phyloP scores from a whole-genome alignment of 2,797 vertebrate species.

The Sebastes aleutianus region DNA sequence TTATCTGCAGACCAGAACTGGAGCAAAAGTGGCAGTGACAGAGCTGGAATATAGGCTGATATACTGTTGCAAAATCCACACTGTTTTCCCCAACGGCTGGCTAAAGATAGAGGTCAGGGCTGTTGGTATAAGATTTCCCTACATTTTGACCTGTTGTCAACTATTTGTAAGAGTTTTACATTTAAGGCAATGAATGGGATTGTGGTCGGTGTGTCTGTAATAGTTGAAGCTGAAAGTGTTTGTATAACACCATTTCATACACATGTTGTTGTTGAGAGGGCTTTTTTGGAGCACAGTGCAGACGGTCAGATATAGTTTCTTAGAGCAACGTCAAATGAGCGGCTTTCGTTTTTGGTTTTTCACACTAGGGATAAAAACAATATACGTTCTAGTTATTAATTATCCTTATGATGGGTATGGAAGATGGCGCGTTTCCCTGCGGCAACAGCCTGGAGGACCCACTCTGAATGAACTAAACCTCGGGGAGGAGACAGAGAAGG shows the following conservation, averaged over 20 bases:
- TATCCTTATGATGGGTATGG: not conserved
- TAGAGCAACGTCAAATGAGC: not conserved
- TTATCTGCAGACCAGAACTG: slow-evolving; percentile 67
- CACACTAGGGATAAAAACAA: not conserved
- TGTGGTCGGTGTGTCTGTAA: not conserved
- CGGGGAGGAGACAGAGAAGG: no score
- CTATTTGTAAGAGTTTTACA: not conserved
- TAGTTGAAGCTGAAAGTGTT: not conserved
- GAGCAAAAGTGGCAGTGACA: slow-evolving; percentile 67
- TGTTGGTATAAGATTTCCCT: slow-evolving; percentile 31
- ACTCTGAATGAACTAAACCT: no score
- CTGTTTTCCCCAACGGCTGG: slow-evolving; percentile 40
- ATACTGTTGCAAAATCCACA: slow-evolving; percentile 57
- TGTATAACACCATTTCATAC: not conserved
- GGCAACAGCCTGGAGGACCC: rapidly evolving
- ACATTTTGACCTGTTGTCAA: slow-evolving; percentile 10
- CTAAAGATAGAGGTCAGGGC: slow-evolving; percentile 42
- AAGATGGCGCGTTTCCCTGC: no score
- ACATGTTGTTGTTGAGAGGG: not conserved
- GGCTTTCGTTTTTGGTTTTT: not conserved
- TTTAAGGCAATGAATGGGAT: not conserved
- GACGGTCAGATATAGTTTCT: not conserved
- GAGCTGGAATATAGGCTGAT: slow-evolving; percentile 54
- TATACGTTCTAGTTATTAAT: not conserved
- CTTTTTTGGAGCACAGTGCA: not conserved